Evolutionary conservation across 2,797 vertebrate genomes (phyloP).

Genomic region (Sphaeramia orbicularis): DNA sequence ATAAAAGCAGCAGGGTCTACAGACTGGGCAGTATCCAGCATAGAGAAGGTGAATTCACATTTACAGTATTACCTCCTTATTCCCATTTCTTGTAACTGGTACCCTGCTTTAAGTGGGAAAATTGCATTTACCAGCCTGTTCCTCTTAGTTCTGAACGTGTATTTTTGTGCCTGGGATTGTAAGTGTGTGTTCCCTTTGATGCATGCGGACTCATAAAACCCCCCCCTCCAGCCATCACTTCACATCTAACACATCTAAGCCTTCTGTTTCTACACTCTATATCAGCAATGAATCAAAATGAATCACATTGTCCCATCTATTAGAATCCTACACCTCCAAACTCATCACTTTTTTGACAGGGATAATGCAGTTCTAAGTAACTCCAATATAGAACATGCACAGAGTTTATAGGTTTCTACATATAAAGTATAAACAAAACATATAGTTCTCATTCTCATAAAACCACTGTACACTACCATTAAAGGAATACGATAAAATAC

Average conservation of each 20-base stretch:
- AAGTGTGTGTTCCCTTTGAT: slow-evolving; percentile 63
- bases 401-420: too few species aligned
- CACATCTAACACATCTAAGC: slow-evolving; percentile 47
- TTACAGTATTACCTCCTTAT: slow-evolving; percentile 53
- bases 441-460: too few species aligned
- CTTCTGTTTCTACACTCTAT: slow-evolving; percentile 52
- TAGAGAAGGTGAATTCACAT: slow-evolving; percentile 58
- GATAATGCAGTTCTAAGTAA: too few species aligned
- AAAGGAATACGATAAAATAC: too few species aligned
- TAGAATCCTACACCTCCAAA: too few species aligned
- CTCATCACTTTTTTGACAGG: too few species aligned
- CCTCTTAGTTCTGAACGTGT: slow-evolving; percentile 56
- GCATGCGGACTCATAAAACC: slow-evolving; percentile 69
- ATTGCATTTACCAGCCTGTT: slow-evolving; percentile 68
- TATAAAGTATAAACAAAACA: too few species aligned
- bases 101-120: slow-evolving; percentile 60
- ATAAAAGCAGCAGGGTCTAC: slow-evolving; percentile 51
- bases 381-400: too few species aligned
- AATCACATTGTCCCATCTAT: too few species aligned
- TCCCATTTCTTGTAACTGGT: slow-evolving; percentile 52
- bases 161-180: slow-evolving; percentile 39
- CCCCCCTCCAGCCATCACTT: slow-evolving; percentile 48
- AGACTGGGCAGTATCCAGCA: slow-evolving; percentile 31
- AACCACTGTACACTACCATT: too few species aligned
- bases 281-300: too few species aligned